Percentiles rank a stretch among this genome's conserved stretches.
phyloP scores from a whole-genome alignment of 1,140 invertebrate species.

The Monochamus saltuarius region DNA sequence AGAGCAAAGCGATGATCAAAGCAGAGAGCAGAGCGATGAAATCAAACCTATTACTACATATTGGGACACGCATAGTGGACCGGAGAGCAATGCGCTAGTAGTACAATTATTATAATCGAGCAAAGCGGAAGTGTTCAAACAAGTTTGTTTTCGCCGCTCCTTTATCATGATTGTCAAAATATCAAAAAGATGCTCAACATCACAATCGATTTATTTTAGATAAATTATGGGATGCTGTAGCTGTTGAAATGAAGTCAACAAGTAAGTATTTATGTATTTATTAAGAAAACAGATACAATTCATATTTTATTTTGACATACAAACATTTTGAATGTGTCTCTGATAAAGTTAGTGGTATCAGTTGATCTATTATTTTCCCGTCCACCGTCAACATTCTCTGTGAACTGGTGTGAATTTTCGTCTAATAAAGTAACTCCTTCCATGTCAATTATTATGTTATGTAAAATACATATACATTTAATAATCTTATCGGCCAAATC shows the following conservation, averaged over 20 bases:
- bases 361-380: conserved; percentile 8
- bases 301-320: not conserved
- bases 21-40: too few relatives aligned
- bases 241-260: conserved; percentile 26
- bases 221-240: conserved; percentile 33
- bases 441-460: conserved; percentile 12
- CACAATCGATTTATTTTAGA: conserved; percentile 34
- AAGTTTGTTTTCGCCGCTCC: too few relatives aligned
- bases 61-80: not conserved
- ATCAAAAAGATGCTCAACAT: conserved; percentile 29
- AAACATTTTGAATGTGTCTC: too few relatives aligned
- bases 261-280: conserved; percentile 15
- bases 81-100: not conserved
- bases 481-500: conserved; percentile 10
- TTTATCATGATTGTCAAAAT: conserved; percentile 19
- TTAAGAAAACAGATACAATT: not conserved
- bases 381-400: not conserved
- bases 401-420: not conserved
- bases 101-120: conserved; percentile 1
- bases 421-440: not conserved
- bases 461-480: too few relatives aligned
- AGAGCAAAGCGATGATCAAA: not conserved
- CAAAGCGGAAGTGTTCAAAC: too few relatives aligned
- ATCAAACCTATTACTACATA: too few relatives aligned
- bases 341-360: not conserved